These are phyloP conservation scores for Gibbula magus DNA, from an alignment of 2,888 invertebrate genomes.

Conservation along the genomic window DNA sequence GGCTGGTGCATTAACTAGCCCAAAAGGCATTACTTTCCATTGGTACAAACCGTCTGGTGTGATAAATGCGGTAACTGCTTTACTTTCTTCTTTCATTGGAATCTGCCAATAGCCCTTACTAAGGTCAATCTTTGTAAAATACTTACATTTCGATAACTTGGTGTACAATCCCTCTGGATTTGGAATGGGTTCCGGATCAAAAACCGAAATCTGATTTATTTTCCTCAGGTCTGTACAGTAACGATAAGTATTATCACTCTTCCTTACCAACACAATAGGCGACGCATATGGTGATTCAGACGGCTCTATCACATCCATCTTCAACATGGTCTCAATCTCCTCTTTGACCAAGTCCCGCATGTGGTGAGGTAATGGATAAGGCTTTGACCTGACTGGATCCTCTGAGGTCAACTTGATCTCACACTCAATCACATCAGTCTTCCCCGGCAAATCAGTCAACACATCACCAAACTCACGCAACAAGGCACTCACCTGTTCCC, in stretches of 20 bases:
- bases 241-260: neutral
- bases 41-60: slow-evolving; percentile 5
- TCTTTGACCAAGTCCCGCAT: neutral
- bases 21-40: slow-evolving; percentile 17
- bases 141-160: neutral
- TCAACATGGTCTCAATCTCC: neutral
- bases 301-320: neutral
- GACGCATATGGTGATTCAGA: neutral
- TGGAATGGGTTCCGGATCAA: slow-evolving; percentile 6
- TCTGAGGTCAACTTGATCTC: neutral
- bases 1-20: slow-evolving; percentile 25
- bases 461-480: neutral
- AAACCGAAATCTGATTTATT: neutral
- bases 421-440: neutral
- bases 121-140: neutral
- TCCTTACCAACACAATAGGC: neutral
- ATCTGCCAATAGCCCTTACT: slow-evolving; percentile 18
- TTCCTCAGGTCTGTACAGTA: neutral
- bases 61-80: neutral
- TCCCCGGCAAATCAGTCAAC: neutral
- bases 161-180: neutral
- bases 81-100: neutral
- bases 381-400: neutral
- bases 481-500: neutral
- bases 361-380: neutral